These are phyloP conservation scores for Achatina immaculata DNA, from an alignment of 1,140 invertebrate species.

Conservation along the genomic window DNA sequence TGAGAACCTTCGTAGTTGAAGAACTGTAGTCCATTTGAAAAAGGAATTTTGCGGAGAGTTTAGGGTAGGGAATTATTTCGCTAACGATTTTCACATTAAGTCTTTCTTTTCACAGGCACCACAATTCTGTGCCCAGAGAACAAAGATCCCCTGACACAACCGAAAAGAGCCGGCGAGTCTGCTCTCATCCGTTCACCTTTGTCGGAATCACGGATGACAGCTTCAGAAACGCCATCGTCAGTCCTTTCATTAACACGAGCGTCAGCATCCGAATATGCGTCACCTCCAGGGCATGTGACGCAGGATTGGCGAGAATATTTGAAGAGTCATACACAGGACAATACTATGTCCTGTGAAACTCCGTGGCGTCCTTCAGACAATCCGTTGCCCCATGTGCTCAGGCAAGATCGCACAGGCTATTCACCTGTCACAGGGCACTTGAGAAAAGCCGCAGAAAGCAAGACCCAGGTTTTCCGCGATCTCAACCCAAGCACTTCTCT, in stretches of 20 bases:
- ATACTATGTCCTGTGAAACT: neutral
- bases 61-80: no score
- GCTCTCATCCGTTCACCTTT: neutral
- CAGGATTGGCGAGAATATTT: neutral
- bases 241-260: neutral
- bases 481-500: neutral
- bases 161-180: neutral
- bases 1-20: no score
- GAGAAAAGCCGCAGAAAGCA: neutral
- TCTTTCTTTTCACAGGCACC: neutral
- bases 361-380: neutral
- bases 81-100: neutral
- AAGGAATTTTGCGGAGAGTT: no score
- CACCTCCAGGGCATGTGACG: neutral
- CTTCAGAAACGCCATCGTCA: neutral
- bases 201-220: neutral
- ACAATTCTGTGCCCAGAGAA: neutral
- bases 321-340: neutral
- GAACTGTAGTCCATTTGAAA: no score
- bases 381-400: neutral
- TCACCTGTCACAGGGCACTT: neutral
- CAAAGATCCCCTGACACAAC: neutral
- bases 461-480: neutral
- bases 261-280: neutral
- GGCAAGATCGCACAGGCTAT: neutral